Conservation (phyloP, 1,140 invertebrate genomes). For the Eueides isabella region DNA sequence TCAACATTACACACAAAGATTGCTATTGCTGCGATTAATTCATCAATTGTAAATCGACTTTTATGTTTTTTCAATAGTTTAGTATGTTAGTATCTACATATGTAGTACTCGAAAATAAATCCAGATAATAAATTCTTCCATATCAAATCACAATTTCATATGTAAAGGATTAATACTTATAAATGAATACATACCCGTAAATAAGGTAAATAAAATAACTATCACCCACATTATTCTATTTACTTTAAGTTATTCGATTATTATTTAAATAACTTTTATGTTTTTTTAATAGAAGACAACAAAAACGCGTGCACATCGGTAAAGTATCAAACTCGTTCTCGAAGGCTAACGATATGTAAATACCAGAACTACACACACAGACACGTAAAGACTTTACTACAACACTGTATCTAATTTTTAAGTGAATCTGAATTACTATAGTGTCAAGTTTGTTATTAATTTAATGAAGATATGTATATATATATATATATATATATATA, state of each 20-base stretch:
- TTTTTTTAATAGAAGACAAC: not conserved
- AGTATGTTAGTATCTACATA: too few relatives aligned
- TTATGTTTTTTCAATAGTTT: too few relatives aligned
- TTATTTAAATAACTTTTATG: not conserved
- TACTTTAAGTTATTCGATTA: not conserved
- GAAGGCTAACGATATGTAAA: slow-evolving; percentile 4
- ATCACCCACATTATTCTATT: not conserved
- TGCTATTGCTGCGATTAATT: too few relatives aligned
- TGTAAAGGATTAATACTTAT: too few relatives aligned
- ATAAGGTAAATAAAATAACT: not conserved
- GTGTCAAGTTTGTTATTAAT: too few relatives aligned
- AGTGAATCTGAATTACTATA: not conserved
- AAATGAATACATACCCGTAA: not conserved
- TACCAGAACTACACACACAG: not conserved
- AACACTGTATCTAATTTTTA: not conserved
- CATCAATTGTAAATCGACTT: too few relatives aligned
- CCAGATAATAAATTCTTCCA: too few relatives aligned
- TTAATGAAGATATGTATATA: too few relatives aligned
- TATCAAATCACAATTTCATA: too few relatives aligned
- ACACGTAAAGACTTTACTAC: not conserved
- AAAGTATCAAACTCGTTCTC: not conserved
- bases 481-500: too few relatives aligned
- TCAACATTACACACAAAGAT: too few relatives aligned
- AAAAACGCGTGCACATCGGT: not conserved
- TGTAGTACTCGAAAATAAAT: too few relatives aligned